Evolutionary conservation across 2,888 invertebrate species (phyloP).

Genomic region (Aleiodes leptofemur): DNA sequence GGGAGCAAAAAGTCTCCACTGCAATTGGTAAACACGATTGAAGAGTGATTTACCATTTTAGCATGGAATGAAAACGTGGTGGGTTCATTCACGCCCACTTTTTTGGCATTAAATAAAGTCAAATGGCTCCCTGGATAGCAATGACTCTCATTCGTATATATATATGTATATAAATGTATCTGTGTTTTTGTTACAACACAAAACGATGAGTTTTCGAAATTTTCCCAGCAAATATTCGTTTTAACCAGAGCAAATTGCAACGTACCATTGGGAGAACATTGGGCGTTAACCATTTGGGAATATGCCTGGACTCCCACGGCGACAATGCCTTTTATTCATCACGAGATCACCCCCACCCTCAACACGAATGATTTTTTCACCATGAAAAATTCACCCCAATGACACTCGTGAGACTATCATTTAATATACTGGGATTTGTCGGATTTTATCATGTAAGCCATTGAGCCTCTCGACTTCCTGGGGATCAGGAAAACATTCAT

Average conservation of each 20-base stretch:
- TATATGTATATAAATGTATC: constrained; percentile 33
- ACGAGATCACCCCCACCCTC: constrained; percentile 45
- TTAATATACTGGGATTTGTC: constrained; percentile 49
- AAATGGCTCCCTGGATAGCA: constrained; percentile 66
- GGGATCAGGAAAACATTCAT: no score
- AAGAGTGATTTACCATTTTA: constrained; percentile 38
- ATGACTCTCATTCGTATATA: constrained; percentile 54
- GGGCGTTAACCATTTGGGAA: constrained; percentile 54
- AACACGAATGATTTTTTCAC: constrained; percentile 35
- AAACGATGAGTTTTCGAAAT: constrained; percentile 40
- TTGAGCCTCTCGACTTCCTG: no score
- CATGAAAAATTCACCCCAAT: constrained; percentile 24
- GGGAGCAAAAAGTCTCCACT: constrained; percentile 21
- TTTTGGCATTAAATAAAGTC: constrained; percentile 64
- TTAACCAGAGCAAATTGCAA: constrained; percentile 62
- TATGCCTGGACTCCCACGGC: constrained; percentile 56
- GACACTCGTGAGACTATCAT: constrained; percentile 46
- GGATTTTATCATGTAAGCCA: background rate
- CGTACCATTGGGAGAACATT: constrained; percentile 53
- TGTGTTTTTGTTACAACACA: constrained; percentile 38
- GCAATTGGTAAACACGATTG: constrained; percentile 41
- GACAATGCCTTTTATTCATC: constrained; percentile 59
- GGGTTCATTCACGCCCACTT: constrained; percentile 62
- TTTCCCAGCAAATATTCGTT: constrained; percentile 53
- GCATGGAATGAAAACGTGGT: constrained; percentile 39